phyloP scores from a whole-genome alignment of 2,113 vertebrate species.

The Camelus dromedarius region DNA sequence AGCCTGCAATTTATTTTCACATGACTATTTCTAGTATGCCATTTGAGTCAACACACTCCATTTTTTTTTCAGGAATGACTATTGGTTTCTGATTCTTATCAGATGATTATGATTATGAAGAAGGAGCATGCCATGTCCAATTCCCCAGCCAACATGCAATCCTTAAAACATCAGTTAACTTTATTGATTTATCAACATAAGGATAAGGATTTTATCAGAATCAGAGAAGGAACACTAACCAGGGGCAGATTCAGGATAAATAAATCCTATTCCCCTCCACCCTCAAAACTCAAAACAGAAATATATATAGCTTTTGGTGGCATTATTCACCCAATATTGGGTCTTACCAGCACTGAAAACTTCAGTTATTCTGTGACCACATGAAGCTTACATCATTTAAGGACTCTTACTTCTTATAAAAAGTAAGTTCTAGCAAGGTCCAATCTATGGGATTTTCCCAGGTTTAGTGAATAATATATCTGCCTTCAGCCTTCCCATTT shows the following conservation, averaged over 20 bases:
- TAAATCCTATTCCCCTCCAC: background rate
- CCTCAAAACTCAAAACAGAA: background rate
- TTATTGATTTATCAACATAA: background rate
- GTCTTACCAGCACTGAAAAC: background rate
- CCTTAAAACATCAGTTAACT: background rate
- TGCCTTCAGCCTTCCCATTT: background rate
- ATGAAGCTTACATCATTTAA: slow-evolving; percentile 3
- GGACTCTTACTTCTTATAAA: background rate
- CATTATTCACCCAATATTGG: background rate
- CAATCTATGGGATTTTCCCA: background rate
- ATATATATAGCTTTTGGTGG: background rate
- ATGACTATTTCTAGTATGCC: background rate
- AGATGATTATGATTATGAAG: background rate
- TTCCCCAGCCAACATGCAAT: background rate
- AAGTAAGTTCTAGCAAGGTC: background rate
- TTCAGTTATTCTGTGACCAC: background rate
- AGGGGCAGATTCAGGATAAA: background rate
- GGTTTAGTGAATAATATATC: background rate
- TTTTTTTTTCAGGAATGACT: background rate
- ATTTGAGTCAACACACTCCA: background rate
- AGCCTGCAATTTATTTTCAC: background rate
- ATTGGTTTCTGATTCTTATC: background rate
- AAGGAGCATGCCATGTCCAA: background rate
- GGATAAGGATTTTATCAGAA: background rate
- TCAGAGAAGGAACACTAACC: background rate